Evolutionary conservation across 2,113 vertebrate species (phyloP).

Genomic region (Chloroceryle aenea): DNA sequence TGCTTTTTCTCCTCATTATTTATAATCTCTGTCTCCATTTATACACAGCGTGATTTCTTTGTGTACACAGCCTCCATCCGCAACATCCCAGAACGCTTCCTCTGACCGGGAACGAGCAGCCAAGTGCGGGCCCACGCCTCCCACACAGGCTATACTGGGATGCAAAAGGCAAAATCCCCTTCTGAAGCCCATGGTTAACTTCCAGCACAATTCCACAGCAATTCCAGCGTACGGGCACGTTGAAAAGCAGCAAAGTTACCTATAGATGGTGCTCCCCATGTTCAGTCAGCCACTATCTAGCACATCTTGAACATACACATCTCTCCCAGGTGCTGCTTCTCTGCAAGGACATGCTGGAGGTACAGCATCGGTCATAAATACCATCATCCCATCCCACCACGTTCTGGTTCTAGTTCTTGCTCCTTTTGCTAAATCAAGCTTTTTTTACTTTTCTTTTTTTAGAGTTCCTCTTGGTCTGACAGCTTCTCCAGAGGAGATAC

Average conservation of each 20-base stretch:
- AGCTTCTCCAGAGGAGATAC: not conserved
- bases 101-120: not conserved
- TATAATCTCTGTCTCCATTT: not conserved
- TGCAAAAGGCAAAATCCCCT: not conserved
- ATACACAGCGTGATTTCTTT: not conserved
- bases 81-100: not conserved
- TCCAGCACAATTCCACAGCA: not conserved
- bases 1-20: not conserved
- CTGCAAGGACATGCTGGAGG: not conserved
- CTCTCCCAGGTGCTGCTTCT: not conserved
- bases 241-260: not conserved
- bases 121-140: fast-evolving
- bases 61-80: not conserved
- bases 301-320: fast-evolving
- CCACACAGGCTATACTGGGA: not conserved
- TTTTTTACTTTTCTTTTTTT: fast-evolving
- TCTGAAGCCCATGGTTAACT: fast-evolving
- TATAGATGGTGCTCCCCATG: not conserved
- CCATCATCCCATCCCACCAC: not conserved
- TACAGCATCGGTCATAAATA: fast-evolving
- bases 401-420: fast-evolving
- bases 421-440: not conserved
- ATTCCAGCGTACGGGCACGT: fast-evolving
- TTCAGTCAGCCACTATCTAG: not conserved
- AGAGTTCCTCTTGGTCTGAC: not conserved